phyloP scores from a whole-genome alignment of 2,888 invertebrate genomes.

The Drosophila anomelani region DNA sequence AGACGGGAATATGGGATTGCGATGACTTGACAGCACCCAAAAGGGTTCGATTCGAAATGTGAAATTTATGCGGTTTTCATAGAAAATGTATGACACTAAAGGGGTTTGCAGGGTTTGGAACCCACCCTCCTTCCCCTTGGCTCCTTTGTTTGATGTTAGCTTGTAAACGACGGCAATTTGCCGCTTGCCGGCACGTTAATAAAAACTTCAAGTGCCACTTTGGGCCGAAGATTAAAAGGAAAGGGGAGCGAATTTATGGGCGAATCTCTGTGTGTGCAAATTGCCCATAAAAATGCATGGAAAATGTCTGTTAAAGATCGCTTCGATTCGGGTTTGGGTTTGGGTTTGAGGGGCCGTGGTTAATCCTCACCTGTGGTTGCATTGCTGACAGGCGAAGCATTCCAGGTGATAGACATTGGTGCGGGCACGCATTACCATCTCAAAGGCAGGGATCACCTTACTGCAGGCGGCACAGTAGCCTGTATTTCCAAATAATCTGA shows the following conservation, averaged over 20 bases:
- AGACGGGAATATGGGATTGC: conserved; percentile 2
- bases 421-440: conserved; percentile 99
- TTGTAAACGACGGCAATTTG: conserved; percentile 74
- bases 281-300: conserved; percentile 67
- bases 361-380: conserved; percentile 95
- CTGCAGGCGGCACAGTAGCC: conserved; percentile 98
- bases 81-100: conserved; percentile 75
- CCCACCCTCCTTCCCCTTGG: background rate
- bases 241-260: conserved; percentile 58
- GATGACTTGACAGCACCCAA: conserved; percentile 64
- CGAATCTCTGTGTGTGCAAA: conserved; percentile 44
- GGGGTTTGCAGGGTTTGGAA: conserved; percentile 48
- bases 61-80: conserved; percentile 78
- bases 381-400: conserved; percentile 99
- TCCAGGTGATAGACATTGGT: conserved; percentile 99
- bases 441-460: conserved; percentile 99
- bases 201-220: conserved; percentile 82
- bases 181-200: conserved; percentile 70
- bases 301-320: conserved; percentile 8
- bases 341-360: background rate
- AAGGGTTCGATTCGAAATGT: conserved; percentile 46
- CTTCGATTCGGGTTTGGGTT: background rate
- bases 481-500: conserved; percentile 96
- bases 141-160: conserved; percentile 23
- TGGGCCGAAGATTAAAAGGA: conserved; percentile 81